Percentiles rank a stretch among this genome's conserved stretches.
Conservation (phyloP, 2,888 invertebrate species). For the Conomelus anceps region DNA sequence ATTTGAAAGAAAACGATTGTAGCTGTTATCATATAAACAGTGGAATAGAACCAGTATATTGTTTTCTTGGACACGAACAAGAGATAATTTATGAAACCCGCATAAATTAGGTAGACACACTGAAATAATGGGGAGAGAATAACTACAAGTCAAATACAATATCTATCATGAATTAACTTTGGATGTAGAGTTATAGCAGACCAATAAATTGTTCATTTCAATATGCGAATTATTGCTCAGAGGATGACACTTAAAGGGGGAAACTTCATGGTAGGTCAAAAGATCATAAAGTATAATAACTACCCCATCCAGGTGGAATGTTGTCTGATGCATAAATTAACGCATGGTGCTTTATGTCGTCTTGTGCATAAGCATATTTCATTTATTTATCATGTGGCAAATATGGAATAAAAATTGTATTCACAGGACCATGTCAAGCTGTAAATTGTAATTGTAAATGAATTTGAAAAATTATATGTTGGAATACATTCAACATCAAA, state of each 20-base stretch:
- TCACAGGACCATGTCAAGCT: no score
- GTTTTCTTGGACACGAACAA: not conserved
- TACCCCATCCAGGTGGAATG: not conserved
- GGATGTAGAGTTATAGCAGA: not conserved
- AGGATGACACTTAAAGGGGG: not conserved
- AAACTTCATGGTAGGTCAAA: not conserved
- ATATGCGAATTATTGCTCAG: not conserved
- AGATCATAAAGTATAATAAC: not conserved
- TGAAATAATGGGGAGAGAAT: not conserved
- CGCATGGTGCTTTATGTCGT: not conserved
- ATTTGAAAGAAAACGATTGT: not conserved
- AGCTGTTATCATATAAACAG: not conserved
- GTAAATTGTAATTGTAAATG: no score
- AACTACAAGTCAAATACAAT: not conserved
- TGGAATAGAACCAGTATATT: not conserved
- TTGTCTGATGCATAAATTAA: not conserved
- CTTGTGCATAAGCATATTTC: not conserved
- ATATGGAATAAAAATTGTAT: no score
- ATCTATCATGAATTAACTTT: not conserved
- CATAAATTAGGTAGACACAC: not conserved
- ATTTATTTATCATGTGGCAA: not conserved
- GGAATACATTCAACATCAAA: no score
- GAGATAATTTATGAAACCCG: not conserved
- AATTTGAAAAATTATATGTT: no score
- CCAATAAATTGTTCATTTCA: not conserved